Evolutionary conservation across 1,140 invertebrate genomes (phyloP).

Genomic region (Drosophila sechellia): DNA sequence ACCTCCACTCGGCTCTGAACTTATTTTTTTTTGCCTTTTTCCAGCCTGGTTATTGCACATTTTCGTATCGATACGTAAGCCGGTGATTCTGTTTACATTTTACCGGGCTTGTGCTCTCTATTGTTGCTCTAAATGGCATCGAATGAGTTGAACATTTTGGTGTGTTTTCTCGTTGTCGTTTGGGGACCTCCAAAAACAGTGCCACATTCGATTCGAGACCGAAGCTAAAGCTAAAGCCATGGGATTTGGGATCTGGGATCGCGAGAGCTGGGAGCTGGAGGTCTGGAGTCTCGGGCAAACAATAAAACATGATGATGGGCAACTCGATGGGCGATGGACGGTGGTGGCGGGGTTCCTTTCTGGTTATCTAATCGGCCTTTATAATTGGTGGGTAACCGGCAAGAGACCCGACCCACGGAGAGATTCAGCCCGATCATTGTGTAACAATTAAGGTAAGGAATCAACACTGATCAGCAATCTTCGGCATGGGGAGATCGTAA

Average conservation of each 20-base stretch:
- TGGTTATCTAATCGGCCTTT: conserved; percentile 79
- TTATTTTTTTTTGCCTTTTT: conserved; percentile 19
- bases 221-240: conserved; percentile 8
- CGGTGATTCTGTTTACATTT: conserved; percentile 70
- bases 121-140: conserved; percentile 81
- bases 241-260: conserved; percentile 1
- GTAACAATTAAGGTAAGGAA: conserved; percentile 77
- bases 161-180: conserved; percentile 40
- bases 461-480: conserved; percentile 62
- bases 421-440: conserved; percentile 77
- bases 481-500: conserved; percentile 25
- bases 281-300: conserved; percentile 16
- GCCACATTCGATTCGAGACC: conserved; percentile 21
- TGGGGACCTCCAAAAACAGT: conserved; percentile 71
- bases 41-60: conserved; percentile 74
- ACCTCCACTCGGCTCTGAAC: too few species aligned
- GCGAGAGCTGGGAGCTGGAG: neutral
- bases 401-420: conserved; percentile 12
- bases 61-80: conserved; percentile 75
- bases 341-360: conserved; percentile 21
- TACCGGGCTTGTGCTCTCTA: conserved; percentile 68
- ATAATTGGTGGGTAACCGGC: conserved; percentile 70
- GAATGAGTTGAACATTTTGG: conserved; percentile 77
- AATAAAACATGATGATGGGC: conserved; percentile 73
- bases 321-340: conserved; percentile 25